Conservation (phyloP, 2,888 invertebrate genomes). For the Muschampia plurimacula region DNA sequence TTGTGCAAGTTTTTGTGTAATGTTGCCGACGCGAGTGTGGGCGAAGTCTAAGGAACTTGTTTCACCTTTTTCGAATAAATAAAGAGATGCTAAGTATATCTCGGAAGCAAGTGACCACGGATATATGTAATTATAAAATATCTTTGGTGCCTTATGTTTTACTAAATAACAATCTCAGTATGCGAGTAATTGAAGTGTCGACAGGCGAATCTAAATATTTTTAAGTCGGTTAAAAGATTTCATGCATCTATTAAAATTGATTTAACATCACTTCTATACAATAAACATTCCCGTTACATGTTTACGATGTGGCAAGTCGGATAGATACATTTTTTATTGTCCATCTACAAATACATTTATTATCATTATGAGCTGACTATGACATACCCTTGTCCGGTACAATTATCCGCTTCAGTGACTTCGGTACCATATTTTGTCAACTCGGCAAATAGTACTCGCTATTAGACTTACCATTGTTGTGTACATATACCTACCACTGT, state of each 20-base stretch:
- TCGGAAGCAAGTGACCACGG: background rate
- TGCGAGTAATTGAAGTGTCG: too few species aligned
- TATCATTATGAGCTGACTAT: background rate
- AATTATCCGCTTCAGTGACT: slow-evolving; percentile 15
- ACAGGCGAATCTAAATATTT: too few species aligned
- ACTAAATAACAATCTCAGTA: too few species aligned
- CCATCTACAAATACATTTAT: background rate
- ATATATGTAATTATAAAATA: background rate
- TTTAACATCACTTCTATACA: background rate
- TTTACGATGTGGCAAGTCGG: background rate
- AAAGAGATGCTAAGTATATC: background rate
- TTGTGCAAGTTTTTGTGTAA: slow-evolving; percentile 34
- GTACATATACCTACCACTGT: background rate
- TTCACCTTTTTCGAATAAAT: background rate
- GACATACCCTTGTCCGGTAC: slow-evolving; percentile 6
- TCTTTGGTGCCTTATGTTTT: too few species aligned
- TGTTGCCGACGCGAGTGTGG: slow-evolving; percentile 32
- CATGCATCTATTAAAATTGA: too few species aligned
- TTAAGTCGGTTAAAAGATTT: too few species aligned
- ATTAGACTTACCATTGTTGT: background rate
- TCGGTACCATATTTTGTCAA: background rate
- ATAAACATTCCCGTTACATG: background rate
- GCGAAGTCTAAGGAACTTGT: background rate
- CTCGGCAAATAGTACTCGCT: background rate
- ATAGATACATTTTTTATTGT: slow-evolving; percentile 3